These are phyloP conservation scores for Anthopleura xanthogrammica DNA, from an alignment of 92 coral and sea anemone species.

Conservation along the genomic window DNA sequence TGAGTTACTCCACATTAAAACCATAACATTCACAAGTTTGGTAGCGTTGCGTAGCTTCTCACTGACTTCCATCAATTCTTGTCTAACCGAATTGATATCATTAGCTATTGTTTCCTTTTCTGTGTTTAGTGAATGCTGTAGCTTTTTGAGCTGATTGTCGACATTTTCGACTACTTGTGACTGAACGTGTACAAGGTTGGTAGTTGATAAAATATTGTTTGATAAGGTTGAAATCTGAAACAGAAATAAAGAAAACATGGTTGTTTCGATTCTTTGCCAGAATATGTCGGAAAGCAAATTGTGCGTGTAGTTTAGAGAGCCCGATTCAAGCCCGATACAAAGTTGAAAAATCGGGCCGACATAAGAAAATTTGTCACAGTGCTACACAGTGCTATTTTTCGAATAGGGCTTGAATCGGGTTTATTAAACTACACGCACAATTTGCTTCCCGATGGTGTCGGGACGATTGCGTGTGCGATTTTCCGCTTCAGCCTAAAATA, in stretches of 20 bases:
- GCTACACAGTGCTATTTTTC: too few relatives aligned
- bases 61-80: conserved; percentile 19
- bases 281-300: too few relatives aligned
- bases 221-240: conserved; percentile 50
- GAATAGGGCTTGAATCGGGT: too few relatives aligned
- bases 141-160: conserved; percentile 42
- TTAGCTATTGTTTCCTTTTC: not conserved
- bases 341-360: too few relatives aligned
- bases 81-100: conserved; percentile 15
- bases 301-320: too few relatives aligned
- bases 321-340: too few relatives aligned
- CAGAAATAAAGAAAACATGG: not conserved
- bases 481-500: too few relatives aligned
- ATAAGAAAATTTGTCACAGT: too few relatives aligned
- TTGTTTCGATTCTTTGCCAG: too few relatives aligned
- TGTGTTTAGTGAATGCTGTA: conserved; percentile 1
- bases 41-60: conserved; percentile 33
- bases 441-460: too few relatives aligned
- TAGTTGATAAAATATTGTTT: conserved; percentile 54
- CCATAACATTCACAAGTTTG: conserved; percentile 41
- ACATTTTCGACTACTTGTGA: conserved; percentile 63
- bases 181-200: conserved; percentile 65
- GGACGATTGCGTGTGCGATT: too few relatives aligned
- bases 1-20: conserved; percentile 49
- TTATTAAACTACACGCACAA: too few relatives aligned